A percentile compares a stretch with the other conserved stretches of the same genome.
Conservation (phyloP, 2,888 invertebrate species). For the Hololepta plana region DNA sequence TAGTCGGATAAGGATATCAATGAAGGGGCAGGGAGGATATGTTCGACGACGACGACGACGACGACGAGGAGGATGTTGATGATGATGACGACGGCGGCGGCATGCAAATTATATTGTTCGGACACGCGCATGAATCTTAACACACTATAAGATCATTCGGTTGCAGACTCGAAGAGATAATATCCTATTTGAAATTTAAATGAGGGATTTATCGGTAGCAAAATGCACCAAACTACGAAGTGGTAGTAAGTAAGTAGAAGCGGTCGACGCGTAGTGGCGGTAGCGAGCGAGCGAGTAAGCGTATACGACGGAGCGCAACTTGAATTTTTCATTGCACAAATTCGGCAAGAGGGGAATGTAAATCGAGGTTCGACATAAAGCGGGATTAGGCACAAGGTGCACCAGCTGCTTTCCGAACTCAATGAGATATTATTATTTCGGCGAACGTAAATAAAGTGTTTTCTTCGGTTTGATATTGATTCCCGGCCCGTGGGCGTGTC, state of each 20-base stretch:
- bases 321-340: conserved; percentile 25
- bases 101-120: no score
- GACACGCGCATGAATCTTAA: conserved; percentile 13
- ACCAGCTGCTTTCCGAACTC: conserved; percentile 19
- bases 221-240: conserved; percentile 14
- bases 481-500: conserved; percentile 10
- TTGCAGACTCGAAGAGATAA: conserved; percentile 19
- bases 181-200: conserved; percentile 26
- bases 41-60: no score
- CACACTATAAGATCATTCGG: conserved; percentile 22
- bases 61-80: no score
- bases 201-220: conserved; percentile 22
- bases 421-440: conserved; percentile 18
- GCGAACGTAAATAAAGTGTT: conserved; percentile 17
- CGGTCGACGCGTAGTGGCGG: no score
- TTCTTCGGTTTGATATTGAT: conserved; percentile 15
- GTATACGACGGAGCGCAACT: conserved; percentile 20
- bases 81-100: no score
- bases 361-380: conserved; percentile 17
- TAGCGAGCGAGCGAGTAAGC: no score
- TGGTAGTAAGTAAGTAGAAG: no score
- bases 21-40: no score
- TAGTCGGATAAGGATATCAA: no score
- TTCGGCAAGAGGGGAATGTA: conserved; percentile 19
- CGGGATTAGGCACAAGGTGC: conserved; percentile 19